A percentile compares a stretch with the other conserved stretches of the same genome.
Evolutionary conservation across 2,113 vertebrate species (phyloP).

Genomic region (Pachyramphus minor): DNA sequence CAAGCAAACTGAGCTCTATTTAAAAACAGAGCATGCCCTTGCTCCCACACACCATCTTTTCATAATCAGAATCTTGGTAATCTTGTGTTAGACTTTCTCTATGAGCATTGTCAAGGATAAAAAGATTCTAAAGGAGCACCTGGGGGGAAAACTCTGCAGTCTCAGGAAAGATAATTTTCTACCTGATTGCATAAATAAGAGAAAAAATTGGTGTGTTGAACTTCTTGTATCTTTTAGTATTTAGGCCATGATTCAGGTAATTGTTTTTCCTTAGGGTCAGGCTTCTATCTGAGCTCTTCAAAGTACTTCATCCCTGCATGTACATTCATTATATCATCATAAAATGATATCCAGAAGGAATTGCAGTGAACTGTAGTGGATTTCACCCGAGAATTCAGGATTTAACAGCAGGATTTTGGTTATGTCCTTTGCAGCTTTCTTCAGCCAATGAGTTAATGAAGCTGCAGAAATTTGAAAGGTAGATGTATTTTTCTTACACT

Average conservation of each 20-base stretch:
- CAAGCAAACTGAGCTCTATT: neutral
- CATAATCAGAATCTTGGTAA: neutral
- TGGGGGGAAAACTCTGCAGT: neutral
- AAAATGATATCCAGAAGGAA: neutral
- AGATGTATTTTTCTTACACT: neutral
- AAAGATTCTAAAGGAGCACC: neutral
- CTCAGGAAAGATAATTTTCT: slow-evolving; percentile 14
- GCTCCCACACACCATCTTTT: neutral
- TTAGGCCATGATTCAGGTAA: slow-evolving; percentile 16
- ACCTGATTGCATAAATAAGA: slow-evolving; percentile 42
- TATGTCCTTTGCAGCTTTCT: neutral
- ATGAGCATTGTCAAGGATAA: neutral
- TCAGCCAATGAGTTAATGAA: neutral
- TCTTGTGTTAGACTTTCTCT: neutral
- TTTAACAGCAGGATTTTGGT: neutral
- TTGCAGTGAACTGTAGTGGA: neutral
- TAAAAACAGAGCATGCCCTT: neutral
- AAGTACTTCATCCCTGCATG: neutral
- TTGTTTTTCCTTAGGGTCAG: slow-evolving; percentile 18
- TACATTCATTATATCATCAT: neutral
- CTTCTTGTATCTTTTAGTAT: slow-evolving; percentile 5
- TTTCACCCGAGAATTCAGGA: neutral
- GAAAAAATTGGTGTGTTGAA: neutral
- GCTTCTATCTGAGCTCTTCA: slow-evolving; percentile 1
- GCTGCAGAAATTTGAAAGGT: neutral